Conservation (phyloP, 2,113 vertebrate genomes). For the Butorides virescens region DNA sequence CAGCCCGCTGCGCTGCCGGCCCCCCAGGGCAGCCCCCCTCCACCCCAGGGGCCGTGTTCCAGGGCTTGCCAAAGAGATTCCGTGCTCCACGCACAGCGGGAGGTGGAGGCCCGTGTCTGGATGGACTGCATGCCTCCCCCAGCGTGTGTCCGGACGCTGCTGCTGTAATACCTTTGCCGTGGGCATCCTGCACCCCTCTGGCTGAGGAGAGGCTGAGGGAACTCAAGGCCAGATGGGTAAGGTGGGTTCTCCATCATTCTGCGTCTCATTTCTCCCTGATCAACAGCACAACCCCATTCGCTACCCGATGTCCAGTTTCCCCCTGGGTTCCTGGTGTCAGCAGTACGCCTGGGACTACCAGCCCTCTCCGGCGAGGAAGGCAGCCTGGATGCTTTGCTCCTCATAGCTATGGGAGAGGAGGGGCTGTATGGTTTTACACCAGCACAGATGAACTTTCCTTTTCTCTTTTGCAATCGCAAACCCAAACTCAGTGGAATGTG, state of each 20-base stretch:
- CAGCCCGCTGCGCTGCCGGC: background rate
- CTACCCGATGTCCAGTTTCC: background rate
- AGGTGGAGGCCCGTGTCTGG: background rate
- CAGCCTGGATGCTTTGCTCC: background rate
- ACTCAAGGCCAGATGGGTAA: background rate
- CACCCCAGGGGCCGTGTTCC: accelerated
- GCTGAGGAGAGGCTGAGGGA: background rate
- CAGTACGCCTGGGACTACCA: background rate
- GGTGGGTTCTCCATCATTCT: background rate
- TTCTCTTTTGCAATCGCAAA: background rate
- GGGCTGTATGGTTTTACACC: background rate
- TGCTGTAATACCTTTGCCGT: background rate
- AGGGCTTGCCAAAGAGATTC: background rate
- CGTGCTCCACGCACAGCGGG: background rate
- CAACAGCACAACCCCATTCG: accelerated
- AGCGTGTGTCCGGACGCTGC: background rate
- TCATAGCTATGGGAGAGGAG: background rate
- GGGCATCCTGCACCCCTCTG: background rate
- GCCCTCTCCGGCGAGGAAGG: accelerated
- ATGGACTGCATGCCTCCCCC: background rate
- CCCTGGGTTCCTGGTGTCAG: background rate
- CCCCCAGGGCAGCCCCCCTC: background rate
- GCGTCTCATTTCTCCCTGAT: background rate
- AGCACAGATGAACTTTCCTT: background rate
- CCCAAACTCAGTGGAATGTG: background rate